Conservation (phyloP, 2,797 vertebrate genomes). For the Oceanodroma leucorhoa region DNA sequence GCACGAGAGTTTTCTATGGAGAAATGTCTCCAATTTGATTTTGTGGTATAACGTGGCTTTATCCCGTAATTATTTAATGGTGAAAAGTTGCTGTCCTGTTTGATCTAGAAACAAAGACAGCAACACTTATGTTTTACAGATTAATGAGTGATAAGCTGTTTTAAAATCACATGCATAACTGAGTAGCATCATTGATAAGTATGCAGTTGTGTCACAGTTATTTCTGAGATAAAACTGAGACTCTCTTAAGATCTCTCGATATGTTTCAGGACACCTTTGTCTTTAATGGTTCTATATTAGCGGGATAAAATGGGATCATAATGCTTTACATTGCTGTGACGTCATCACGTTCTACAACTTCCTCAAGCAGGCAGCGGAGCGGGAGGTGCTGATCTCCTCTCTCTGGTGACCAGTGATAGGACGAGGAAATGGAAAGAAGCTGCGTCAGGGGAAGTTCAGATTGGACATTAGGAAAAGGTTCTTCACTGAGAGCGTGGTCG, state of each 20-base stretch:
- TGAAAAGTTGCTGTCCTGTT: not conserved
- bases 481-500: not conserved
- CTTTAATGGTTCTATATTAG: not conserved
- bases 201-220: not conserved
- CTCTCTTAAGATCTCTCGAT: not conserved
- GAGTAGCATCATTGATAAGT: not conserved
- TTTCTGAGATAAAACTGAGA: not conserved
- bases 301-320: not conserved
- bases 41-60: not conserved
- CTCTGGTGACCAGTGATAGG: not conserved
- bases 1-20: not conserved
- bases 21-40: not conserved
- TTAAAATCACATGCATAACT: not conserved
- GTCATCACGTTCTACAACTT: not conserved
- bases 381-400: not conserved
- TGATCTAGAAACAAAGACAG: not conserved
- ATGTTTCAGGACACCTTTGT: not conserved
- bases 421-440: not conserved
- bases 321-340: not conserved
- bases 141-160: not conserved
- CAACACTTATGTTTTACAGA: not conserved
- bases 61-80: not conserved
- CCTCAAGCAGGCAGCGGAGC: not conserved
- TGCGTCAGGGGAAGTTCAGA: not conserved
- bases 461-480: not conserved